phyloP scores from a whole-genome alignment of 2,797 vertebrate genomes.

The Lateolabrax maculatus region DNA sequence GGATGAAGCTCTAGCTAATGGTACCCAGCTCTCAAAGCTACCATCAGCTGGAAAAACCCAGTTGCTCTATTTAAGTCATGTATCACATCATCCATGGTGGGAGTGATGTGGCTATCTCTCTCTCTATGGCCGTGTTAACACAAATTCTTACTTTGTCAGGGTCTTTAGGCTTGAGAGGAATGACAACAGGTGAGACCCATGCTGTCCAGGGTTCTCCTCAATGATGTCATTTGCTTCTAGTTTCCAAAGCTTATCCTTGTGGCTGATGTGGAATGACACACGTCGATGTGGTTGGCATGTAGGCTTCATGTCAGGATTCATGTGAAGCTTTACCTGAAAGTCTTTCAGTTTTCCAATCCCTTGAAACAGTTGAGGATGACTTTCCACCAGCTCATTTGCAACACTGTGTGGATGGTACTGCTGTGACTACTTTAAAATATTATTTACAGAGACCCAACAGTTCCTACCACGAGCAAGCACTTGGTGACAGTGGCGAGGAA shows the following conservation, averaged over 20 bases:
- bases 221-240: conserved; percentile 37
- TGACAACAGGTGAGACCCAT: too few relatives aligned
- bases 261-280: conserved; percentile 30
- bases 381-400: too few relatives aligned
- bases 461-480: too few relatives aligned
- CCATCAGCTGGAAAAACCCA: conserved; percentile 40
- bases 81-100: conserved; percentile 30
- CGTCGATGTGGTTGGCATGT: conserved; percentile 32
- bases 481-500: too few relatives aligned
- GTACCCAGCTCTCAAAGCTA: conserved; percentile 45
- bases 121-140: too few relatives aligned
- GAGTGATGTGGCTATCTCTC: conserved; percentile 31
- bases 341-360: conserved; percentile 22
- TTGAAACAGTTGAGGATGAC: conserved; percentile 22
- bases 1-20: conserved; percentile 54
- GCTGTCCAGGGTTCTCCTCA: conserved; percentile 38
- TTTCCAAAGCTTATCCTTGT: conserved; percentile 30
- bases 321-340: conserved; percentile 51
- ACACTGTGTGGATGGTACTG: not conserved
- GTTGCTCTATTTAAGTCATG: conserved; percentile 33
- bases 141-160: too few relatives aligned
- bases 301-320: conserved; percentile 12
- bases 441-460: too few relatives aligned
- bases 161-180: too few relatives aligned
- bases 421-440: not conserved